Evolutionary conservation across 92 coral and sea anemone genomes (phyloP).

Genomic region (Muricea muricata): DNA sequence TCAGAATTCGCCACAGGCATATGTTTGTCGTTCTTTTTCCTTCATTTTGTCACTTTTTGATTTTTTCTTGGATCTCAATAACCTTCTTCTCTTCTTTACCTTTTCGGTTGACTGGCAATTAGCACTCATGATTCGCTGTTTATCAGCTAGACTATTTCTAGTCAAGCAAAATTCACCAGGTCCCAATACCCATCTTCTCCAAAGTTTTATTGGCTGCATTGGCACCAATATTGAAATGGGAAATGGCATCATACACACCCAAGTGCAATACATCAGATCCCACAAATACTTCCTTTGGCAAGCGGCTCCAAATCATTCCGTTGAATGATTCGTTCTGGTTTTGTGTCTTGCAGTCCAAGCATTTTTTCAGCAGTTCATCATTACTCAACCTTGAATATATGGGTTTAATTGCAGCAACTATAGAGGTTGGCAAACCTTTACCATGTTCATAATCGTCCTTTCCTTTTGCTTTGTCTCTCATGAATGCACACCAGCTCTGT

Average conservation of each 20-base stretch:
- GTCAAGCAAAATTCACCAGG: background rate
- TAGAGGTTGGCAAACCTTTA: background rate
- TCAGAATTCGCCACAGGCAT: constrained; percentile 55
- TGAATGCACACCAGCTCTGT: background rate
- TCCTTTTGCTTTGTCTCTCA: background rate
- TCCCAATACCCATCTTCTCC: no score
- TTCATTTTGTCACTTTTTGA: constrained; percentile 28
- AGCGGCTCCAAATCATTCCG: no score
- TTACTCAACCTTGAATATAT: background rate
- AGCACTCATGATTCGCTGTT: background rate
- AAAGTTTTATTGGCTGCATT: no score
- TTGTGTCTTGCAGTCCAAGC: background rate
- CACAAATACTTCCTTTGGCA: background rate
- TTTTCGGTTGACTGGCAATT: background rate
- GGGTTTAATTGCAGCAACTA: background rate
- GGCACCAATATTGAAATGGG: background rate
- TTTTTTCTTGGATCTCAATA: background rate
- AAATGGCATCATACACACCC: no score
- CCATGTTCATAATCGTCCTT: background rate
- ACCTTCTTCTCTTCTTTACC: background rate
- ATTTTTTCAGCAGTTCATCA: background rate
- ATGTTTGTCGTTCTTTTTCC: constrained; percentile 58
- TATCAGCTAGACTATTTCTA: background rate
- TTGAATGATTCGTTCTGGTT: no score
- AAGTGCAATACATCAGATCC: background rate